Conservation (phyloP, 2,113 vertebrate genomes). For the Mirounga angustirostris region DNA sequence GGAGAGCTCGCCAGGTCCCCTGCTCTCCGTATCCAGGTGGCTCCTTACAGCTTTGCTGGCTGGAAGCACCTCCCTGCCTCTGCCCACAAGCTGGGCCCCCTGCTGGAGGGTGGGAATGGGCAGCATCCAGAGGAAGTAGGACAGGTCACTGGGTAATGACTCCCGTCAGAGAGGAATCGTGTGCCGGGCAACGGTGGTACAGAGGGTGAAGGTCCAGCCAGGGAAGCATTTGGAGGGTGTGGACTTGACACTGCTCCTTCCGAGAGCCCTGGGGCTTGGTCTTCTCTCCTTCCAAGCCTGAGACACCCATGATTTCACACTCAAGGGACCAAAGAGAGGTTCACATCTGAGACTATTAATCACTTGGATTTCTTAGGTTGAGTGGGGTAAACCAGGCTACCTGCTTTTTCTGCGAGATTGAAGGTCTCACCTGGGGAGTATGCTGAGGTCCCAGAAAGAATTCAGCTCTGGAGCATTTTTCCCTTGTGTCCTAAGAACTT, state of each 20-base stretch:
- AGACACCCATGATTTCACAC: background rate
- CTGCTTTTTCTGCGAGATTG: background rate
- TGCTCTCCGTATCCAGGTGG: too few relatives aligned
- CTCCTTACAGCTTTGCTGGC: background rate
- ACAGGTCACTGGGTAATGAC: background rate
- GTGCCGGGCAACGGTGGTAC: too few relatives aligned
- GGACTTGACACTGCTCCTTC: background rate
- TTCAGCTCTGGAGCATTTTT: background rate
- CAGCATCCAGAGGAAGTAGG: background rate
- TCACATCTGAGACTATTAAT: background rate
- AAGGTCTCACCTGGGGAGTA: background rate
- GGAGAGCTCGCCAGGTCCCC: background rate
- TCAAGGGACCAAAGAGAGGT: background rate
- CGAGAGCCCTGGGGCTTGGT: background rate
- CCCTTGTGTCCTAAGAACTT: background rate
- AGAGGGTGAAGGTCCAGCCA: accelerated
- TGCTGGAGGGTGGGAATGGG: background rate
- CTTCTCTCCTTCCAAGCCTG: background rate
- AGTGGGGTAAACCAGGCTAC: background rate
- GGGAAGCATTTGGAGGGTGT: background rate
- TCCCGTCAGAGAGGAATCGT: background rate
- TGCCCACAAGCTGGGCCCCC: background rate
- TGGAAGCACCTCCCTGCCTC: background rate
- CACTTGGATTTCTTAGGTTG: background rate
- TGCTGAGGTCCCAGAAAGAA: background rate